These are phyloP conservation scores for Hemaris fuciformis DNA, from an alignment of 2,888 invertebrate species.

Conservation along the genomic window DNA sequence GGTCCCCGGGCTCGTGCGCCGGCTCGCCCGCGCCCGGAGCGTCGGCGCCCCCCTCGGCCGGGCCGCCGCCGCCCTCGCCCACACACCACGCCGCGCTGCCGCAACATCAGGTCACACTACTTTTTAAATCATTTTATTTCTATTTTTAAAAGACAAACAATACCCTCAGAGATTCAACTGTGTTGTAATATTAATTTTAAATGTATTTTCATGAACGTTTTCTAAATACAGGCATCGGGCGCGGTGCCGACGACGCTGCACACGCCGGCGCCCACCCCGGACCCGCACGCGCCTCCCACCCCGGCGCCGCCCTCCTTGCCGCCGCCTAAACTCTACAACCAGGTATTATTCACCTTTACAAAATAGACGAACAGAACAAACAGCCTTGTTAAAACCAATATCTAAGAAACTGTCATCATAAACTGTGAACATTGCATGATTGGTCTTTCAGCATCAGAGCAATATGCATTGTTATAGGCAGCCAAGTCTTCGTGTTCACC, in stretches of 20 bases:
- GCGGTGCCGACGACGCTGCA: slow-evolving; percentile 69
- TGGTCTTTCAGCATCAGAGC: no score
- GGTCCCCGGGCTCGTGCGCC: slow-evolving; percentile 73
- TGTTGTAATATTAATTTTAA: neutral
- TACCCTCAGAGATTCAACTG: no score
- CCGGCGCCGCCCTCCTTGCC: slow-evolving; percentile 70
- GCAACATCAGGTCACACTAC: slow-evolving; percentile 48
- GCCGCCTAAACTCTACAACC: slow-evolving; percentile 62
- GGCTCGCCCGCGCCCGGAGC: slow-evolving; percentile 71
- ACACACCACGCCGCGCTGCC: slow-evolving; percentile 27
- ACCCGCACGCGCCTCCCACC: slow-evolving; percentile 72
- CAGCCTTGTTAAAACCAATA: no score
- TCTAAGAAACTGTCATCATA: no score
- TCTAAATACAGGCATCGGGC: slow-evolving; percentile 34
- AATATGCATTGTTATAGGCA: no score
- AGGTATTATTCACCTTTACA: slow-evolving; percentile 45
- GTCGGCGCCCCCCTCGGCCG: slow-evolving; percentile 69
- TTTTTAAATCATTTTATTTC: neutral
- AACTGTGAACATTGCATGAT: no score
- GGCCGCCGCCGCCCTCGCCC: slow-evolving; percentile 65
- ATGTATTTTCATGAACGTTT: neutral
- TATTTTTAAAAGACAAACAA: no score
- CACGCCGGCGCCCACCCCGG: slow-evolving; percentile 78
- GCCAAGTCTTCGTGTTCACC: no score
- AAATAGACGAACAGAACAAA: no score